Conservation (phyloP, 2,888 invertebrate species). For the Amiota mariae region DNA sequence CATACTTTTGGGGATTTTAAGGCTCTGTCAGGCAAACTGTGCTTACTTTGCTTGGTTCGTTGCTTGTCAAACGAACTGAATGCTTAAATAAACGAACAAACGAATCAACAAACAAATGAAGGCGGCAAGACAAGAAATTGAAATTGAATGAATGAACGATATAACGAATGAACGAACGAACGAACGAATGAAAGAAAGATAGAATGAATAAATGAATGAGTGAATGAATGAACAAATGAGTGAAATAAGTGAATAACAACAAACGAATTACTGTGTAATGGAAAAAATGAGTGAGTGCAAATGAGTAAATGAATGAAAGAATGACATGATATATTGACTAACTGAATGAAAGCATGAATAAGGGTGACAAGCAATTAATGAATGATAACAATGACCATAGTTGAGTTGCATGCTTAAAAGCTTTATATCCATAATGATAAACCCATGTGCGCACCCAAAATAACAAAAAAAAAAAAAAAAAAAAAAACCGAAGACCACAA, state of each 20-base stretch:
- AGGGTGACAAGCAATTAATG: too few relatives aligned
- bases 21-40: background rate
- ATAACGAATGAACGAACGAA: background rate
- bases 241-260: too few relatives aligned
- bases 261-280: too few relatives aligned
- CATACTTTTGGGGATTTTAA: background rate
- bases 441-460: background rate
- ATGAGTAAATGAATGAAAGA: too few relatives aligned
- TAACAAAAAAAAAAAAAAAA: background rate
- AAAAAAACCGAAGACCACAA: background rate
- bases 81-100: background rate
- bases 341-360: background rate
- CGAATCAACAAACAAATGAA: background rate
- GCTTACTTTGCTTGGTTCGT: background rate
- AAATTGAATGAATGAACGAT: slow-evolving; percentile 12
- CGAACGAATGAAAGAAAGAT: background rate
- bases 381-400: background rate
- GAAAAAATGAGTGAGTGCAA: too few relatives aligned
- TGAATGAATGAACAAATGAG: background rate
- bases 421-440: slow-evolving; percentile 62
- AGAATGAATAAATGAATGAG: background rate
- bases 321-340: background rate
- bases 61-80: background rate
- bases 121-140: background rate
- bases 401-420: slow-evolving; percentile 54